Evolutionary conservation across 1,140 invertebrate species (phyloP).

Genomic region (Tenebrio molitor): DNA sequence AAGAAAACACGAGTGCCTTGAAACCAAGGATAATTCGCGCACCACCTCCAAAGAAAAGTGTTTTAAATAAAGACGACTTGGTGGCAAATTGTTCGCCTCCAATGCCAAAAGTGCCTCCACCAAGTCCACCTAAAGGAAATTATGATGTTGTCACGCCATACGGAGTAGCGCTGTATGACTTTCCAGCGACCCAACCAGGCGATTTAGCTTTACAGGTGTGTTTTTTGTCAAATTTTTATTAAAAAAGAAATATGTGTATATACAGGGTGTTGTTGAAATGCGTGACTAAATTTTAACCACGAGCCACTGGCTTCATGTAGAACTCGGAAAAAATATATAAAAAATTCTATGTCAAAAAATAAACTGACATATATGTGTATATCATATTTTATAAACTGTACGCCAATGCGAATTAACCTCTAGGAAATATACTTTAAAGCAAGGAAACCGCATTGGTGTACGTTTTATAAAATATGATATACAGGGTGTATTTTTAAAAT

Average conservation of each 20-base stretch:
- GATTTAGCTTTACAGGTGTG: slow-evolving; percentile 81
- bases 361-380: too few relatives aligned
- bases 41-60: slow-evolving; percentile 53
- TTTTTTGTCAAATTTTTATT: slow-evolving; percentile 24
- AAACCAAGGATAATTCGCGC: slow-evolving; percentile 64
- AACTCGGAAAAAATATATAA: too few relatives aligned
- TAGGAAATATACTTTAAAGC: too few relatives aligned
- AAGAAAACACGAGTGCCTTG: not conserved
- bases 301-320: too few relatives aligned
- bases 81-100: slow-evolving; percentile 72
- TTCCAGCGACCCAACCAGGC: slow-evolving; percentile 76
- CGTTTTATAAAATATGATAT: too few relatives aligned
- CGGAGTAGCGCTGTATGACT: slow-evolving; percentile 83
- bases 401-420: too few relatives aligned
- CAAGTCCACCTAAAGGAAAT: slow-evolving; percentile 75
- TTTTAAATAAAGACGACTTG: slow-evolving; percentile 30
- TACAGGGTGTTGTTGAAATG: not conserved
- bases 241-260: not conserved
- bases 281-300: not conserved
- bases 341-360: too few relatives aligned
- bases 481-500: too few relatives aligned
- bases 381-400: too few relatives aligned
- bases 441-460: too few relatives aligned
- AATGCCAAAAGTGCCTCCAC: slow-evolving; percentile 82
- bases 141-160: slow-evolving; percentile 68